A percentile compares a stretch with the other conserved stretches of the same genome.
phyloP scores from a whole-genome alignment of 2,888 invertebrate genomes.

The Luperina testacea region DNA sequence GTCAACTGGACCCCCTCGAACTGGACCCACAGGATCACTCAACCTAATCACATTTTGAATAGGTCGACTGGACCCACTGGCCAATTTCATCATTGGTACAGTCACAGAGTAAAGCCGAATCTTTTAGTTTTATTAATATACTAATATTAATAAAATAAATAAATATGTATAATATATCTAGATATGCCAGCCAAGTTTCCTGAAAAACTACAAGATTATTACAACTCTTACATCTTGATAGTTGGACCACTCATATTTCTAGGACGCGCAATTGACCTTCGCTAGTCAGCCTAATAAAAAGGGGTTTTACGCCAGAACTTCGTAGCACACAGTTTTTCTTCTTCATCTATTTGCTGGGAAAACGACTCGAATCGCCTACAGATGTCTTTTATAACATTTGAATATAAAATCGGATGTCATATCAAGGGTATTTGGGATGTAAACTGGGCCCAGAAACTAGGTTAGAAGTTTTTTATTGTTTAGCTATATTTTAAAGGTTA shows the following conservation, averaged over 20 bases:
- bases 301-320: constrained; percentile 78
- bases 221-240: not conserved
- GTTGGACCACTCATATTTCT: constrained; percentile 52
- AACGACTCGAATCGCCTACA: constrained; percentile 35
- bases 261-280: constrained; percentile 75
- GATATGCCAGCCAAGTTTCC: not conserved
- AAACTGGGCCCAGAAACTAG: not conserved
- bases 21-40: too few species aligned
- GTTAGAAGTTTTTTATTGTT: not conserved
- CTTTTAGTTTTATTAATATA: too few species aligned
- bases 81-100: too few species aligned
- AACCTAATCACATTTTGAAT: too few species aligned
- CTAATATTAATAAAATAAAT: too few species aligned
- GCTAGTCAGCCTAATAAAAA: constrained; percentile 80
- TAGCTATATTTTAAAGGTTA: not conserved
- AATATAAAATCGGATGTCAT: constrained; percentile 35
- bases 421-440: not conserved
- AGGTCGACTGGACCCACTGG: too few species aligned
- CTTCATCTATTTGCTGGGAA: constrained; percentile 56
- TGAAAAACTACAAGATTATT: not conserved
- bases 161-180: too few species aligned
- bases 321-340: constrained; percentile 64
- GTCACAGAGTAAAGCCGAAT: too few species aligned
- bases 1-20: too few species aligned
- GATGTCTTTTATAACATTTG: constrained; percentile 38